Evolutionary conservation across 2,888 invertebrate species (phyloP).

Genomic region (Polydrusus pterygomalis): DNA sequence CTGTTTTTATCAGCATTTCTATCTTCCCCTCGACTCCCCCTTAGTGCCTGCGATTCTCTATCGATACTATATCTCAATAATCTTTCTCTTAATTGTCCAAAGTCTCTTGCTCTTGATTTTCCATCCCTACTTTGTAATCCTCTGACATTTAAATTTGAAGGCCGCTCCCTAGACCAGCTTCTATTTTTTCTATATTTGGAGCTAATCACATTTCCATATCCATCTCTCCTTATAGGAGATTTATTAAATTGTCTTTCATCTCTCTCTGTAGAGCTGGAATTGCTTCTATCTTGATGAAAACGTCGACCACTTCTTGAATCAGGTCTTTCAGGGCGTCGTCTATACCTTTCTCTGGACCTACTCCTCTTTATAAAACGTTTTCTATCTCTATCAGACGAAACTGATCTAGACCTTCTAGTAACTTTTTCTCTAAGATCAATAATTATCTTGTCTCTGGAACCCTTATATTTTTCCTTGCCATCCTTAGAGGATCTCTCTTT

Average conservation of each 20-base stretch:
- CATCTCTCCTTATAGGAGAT: background rate
- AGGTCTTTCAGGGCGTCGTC: background rate
- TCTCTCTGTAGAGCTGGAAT: background rate
- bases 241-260: background rate
- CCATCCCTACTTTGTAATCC: background rate
- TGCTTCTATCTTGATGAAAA: background rate
- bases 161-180: slow-evolving; percentile 12
- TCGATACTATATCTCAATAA: slow-evolving; percentile 3
- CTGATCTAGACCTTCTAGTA: slow-evolving; percentile 1
- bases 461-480: background rate
- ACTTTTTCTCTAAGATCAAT: background rate
- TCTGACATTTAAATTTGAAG: background rate
- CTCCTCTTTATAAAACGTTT: background rate
- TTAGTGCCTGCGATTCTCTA: background rate
- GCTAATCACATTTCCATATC: background rate
- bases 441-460: background rate
- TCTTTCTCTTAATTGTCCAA: slow-evolving; percentile 3
- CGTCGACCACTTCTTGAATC: too few species aligned
- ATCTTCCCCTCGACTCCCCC: background rate
- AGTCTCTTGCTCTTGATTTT: background rate
- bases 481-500: background rate
- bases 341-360: slow-evolving; percentile 9
- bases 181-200: background rate
- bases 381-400: background rate
- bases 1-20: background rate